phyloP scores from a whole-genome alignment of 2,113 vertebrate genomes.

The Rhinopomastus cyanomelas region DNA sequence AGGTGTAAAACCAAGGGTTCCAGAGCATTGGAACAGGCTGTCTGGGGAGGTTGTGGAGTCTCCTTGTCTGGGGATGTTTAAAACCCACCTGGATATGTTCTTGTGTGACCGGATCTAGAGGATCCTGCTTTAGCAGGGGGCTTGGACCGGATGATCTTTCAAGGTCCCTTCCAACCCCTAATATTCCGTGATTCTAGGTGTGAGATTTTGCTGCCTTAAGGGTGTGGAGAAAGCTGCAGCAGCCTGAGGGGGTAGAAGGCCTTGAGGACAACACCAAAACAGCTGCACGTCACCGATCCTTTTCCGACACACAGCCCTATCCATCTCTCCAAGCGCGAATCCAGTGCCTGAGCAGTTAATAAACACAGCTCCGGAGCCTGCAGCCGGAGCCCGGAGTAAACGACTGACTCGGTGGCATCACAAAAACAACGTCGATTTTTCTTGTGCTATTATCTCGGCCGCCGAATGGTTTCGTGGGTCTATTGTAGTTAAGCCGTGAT shows the following conservation, averaged over 20 bases:
- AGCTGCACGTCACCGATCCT: not conserved
- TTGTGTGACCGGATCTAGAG: no score
- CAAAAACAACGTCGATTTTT: slow-evolving; percentile 64
- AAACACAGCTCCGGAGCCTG: slow-evolving; percentile 42
- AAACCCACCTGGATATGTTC: no score
- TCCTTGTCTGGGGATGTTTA: no score
- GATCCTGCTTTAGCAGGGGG: no score
- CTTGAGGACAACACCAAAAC: not conserved
- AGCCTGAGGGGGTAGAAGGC: not conserved
- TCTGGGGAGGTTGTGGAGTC: no score
- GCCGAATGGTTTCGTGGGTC: slow-evolving; percentile 61
- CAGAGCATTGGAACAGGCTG: no score
- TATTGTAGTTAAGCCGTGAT: slow-evolving; percentile 57
- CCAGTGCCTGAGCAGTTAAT: slow-evolving; percentile 14
- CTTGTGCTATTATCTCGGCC: slow-evolving; percentile 64
- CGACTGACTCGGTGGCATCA: slow-evolving; percentile 50
- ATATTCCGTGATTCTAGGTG: not conserved
- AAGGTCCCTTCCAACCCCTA: no score
- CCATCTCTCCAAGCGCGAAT: slow-evolving; percentile 42
- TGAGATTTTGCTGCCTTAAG: not conserved
- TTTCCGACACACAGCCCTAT: not conserved
- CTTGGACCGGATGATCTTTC: no score
- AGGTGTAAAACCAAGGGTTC: no score
- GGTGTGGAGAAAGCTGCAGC: not conserved
- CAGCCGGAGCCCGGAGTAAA: slow-evolving; percentile 46